Percentiles rank a stretch among this genome's conserved stretches.
Conservation (phyloP, 2,888 invertebrate species). For the Abscondita cerata region DNA sequence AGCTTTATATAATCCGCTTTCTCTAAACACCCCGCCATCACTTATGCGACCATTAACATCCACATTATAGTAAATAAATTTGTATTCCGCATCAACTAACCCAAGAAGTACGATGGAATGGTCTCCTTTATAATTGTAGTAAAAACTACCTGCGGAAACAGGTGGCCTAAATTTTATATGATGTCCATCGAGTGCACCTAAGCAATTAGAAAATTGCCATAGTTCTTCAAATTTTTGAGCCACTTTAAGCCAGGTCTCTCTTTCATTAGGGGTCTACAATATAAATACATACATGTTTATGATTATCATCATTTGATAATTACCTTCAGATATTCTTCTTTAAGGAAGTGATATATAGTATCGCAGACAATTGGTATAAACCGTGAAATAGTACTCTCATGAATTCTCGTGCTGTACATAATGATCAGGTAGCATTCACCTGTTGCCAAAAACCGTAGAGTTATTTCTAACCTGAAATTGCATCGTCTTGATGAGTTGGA, state of each 20-base stretch:
- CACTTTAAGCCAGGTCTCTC: conserved; percentile 12
- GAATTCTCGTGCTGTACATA: background rate
- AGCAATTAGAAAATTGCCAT: conserved; percentile 43
- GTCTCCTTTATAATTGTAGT: conserved; percentile 43
- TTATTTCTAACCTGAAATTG: conserved; percentile 5
- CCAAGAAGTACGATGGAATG: conserved; percentile 44
- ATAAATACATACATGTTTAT: background rate
- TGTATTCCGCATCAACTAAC: conserved; percentile 42
- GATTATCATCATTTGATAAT: background rate
- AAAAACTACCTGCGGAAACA: conserved; percentile 39
- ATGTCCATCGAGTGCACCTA: conserved; percentile 41
- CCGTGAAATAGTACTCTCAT: background rate
- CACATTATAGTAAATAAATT: conserved; percentile 43
- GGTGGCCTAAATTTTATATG: conserved; percentile 39
- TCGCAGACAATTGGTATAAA: background rate
- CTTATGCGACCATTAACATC: conserved; percentile 42
- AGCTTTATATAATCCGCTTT: background rate
- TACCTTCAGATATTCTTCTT: background rate
- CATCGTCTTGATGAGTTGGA: too few species aligned
- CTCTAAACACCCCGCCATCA: conserved; percentile 41
- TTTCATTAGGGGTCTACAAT: background rate
- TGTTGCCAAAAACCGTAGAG: conserved; percentile 1
- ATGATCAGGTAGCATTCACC: background rate
- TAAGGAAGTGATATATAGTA: background rate
- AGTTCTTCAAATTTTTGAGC: conserved; percentile 16